phyloP scores from a whole-genome alignment of 2,797 vertebrate genomes.

The Ambastaia sidthimunki region DNA sequence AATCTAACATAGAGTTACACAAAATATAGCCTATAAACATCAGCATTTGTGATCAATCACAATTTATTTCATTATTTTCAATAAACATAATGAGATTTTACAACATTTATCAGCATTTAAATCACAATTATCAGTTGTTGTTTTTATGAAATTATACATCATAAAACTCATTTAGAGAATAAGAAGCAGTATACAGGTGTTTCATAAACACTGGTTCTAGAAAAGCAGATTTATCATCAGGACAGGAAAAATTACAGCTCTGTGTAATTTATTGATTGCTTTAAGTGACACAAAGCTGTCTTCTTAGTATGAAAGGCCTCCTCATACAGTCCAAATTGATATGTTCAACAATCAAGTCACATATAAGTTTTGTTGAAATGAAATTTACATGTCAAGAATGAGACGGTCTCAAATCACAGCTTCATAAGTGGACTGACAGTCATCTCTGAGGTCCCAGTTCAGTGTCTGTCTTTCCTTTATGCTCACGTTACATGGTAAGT shows the following conservation, averaged over 20 bases:
- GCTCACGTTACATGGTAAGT: neutral
- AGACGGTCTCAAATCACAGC: neutral
- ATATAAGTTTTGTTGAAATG: neutral
- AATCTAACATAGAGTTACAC: neutral
- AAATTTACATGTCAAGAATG: neutral
- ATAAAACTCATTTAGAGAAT: neutral
- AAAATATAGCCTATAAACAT: neutral
- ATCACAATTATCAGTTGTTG: neutral
- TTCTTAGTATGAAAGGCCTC: neutral
- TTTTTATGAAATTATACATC: neutral
- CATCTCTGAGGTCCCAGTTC: neutral
- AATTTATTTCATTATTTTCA: neutral
- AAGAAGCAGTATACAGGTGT: neutral
- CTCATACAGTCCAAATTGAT: neutral
- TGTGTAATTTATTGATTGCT: conserved; percentile 1
- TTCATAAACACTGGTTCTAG: neutral
- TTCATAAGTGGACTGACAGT: conserved; percentile 1
- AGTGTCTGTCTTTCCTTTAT: neutral
- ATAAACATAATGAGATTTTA: neutral
- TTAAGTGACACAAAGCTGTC: neutral
- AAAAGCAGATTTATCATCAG: neutral
- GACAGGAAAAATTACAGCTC: conserved; percentile 7
- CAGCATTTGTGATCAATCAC: neutral
- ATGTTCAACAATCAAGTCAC: neutral
- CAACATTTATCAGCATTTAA: no score